These are phyloP conservation scores for Chunga burmeisteri DNA, from an alignment of 2,113 vertebrate species.

Conservation along the genomic window DNA sequence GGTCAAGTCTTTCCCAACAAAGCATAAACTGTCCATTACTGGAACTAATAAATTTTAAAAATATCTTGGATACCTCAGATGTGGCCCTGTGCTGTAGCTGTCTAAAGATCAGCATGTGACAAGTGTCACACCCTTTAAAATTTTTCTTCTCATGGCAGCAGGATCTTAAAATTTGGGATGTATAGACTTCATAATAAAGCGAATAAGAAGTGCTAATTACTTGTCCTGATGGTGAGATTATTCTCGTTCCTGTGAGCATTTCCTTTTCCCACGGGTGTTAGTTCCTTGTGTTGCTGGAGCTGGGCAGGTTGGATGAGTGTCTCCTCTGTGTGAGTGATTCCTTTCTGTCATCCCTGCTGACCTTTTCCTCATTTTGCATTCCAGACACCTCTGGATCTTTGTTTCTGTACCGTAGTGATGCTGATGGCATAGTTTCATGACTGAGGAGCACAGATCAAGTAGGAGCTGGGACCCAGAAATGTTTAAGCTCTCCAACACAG, in stretches of 20 bases:
- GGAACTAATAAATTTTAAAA: not conserved
- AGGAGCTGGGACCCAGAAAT: not conserved
- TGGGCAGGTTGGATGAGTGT: not conserved
- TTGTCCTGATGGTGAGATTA: not conserved
- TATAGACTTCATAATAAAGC: not conserved
- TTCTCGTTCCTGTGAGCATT: not conserved
- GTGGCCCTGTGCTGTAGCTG: not conserved
- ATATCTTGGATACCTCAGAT: not conserved
- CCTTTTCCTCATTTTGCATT: not conserved
- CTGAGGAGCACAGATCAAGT: not conserved
- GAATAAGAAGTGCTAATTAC: not conserved
- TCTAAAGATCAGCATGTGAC: not conserved
- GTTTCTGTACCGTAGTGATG: not conserved
- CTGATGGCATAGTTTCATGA: not conserved
- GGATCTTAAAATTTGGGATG: not conserved
- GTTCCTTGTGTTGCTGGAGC: not conserved
- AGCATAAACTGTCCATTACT: not conserved
- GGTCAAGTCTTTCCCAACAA: not conserved
- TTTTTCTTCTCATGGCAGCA: accelerated
- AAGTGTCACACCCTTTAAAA: not conserved
- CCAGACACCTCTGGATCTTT: not conserved
- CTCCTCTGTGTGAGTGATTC: not conserved
- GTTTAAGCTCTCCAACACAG: not conserved
- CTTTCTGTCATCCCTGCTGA: not conserved
- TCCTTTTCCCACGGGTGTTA: not conserved